These are phyloP conservation scores for Merops nubicus DNA, from an alignment of 2,113 vertebrate species.

Conservation along the genomic window DNA sequence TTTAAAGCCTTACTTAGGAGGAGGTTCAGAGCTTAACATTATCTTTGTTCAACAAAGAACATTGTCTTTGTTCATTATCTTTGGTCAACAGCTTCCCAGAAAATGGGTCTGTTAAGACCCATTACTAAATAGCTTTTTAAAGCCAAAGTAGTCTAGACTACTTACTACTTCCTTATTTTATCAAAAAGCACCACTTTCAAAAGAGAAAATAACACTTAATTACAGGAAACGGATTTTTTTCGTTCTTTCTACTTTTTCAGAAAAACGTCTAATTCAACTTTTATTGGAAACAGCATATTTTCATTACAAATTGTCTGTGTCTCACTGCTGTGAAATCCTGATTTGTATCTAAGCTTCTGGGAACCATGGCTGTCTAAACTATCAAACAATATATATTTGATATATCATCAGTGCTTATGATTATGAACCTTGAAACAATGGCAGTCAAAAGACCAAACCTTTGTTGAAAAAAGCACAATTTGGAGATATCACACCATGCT, in stretches of 20 bases:
- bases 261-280: neutral
- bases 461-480: neutral
- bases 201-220: neutral
- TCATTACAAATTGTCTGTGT: neutral
- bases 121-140: neutral
- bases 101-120: neutral
- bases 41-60: neutral
- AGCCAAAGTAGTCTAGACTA: neutral
- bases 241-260: neutral
- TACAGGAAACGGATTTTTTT: neutral
- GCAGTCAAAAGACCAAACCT: neutral
- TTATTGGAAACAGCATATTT: neutral
- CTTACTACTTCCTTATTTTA: neutral
- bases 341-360: neutral
- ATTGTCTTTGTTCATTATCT: neutral
- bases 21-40: neutral
- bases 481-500: neutral
- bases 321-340: neutral
- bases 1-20: neutral
- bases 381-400: neutral
- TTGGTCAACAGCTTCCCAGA: neutral
- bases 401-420: neutral
- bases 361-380: neutral
- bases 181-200: neutral
- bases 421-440: neutral